Evolutionary conservation across 2,888 invertebrate species (phyloP).

Genomic region (Actias luna): DNA sequence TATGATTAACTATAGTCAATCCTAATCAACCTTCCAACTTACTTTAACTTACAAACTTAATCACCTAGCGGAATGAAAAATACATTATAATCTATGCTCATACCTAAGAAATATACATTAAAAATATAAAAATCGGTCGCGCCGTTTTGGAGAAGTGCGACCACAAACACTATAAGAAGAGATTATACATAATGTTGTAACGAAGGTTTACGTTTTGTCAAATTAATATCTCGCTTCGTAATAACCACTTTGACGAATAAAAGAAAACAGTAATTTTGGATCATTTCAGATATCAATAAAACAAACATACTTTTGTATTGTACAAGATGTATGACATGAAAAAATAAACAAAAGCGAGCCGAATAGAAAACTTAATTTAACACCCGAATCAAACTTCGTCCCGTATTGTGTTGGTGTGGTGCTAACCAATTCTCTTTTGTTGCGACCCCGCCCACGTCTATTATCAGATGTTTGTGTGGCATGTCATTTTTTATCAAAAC

Average conservation of each 20-base stretch:
- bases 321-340: conserved; percentile 54
- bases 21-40: too few species aligned
- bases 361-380: conserved; percentile 77
- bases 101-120: too few species aligned
- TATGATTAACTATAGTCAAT: too few species aligned
- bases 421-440: conserved; percentile 78
- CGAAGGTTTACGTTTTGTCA: conserved; percentile 6
- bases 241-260: conserved; percentile 10
- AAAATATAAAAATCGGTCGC: too few species aligned
- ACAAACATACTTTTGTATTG: conserved; percentile 59
- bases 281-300: conserved; percentile 51
- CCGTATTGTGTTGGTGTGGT: conserved; percentile 70
- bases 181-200: neutral
- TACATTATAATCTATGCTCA: too few species aligned
- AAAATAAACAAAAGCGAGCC: conserved; percentile 64
- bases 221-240: conserved; percentile 14
- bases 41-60: too few species aligned
- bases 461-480: conserved; percentile 77
- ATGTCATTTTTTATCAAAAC: conserved; percentile 81
- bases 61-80: too few species aligned
- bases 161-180: too few species aligned
- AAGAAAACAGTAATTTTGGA: conserved; percentile 50
- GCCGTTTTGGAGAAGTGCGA: too few species aligned
- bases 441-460: conserved; percentile 71
- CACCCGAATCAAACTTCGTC: conserved; percentile 71